Base-by-base conservation (phyloP, 2,888 invertebrate genomes). In the Drosophila prolongata region DNA sequence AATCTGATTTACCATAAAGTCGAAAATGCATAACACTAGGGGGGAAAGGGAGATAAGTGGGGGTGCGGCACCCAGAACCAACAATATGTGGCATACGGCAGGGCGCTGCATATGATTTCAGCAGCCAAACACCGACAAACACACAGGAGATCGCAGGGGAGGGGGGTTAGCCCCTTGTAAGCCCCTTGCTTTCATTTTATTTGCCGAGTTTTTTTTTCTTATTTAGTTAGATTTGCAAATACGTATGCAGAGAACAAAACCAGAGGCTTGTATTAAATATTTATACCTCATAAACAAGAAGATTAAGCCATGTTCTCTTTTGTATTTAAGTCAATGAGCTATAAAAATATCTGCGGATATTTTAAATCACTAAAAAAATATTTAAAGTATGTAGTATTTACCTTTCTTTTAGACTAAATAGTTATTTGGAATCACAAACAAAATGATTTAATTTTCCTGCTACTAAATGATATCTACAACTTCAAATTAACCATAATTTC, bases 1-100 rank as follows among this genome's bases (percentile, higher is more conserved):
- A 78, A 80, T 80, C 81, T 84, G 84, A 84, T 84, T 81, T 79
- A 81, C 75, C 62, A 75, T 76, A 72, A 84, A 71, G 70, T 70
- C 66, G 64, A 75, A 77, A 82, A 64, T 73, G 70, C 66, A 81
- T 75, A 66, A 64, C 61, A 71, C 60, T 34, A 30, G 37, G 43
- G 34, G 30, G 42, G n/a, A 14, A 30, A 30, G 2, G n/a, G 8
- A 19, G 38, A 3, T n/a, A n/a, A n/a, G 24, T 8, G 56, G 16
- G 2, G 6, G 4, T 8, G 30, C n/a, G 8, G 14, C 9, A 2
- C 30, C 3, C 34, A 35, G 49, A 16, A 61, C 47, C 62, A 75
- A 71, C 75, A 73, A 46, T 65, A 57, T 65, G 59, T 62, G 72
- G 71, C 67, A 79, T 73, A 52, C 62, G 53, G 37, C 65, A 42